A percentile compares a stretch with the other conserved stretches of the same genome.
Evolutionary conservation across 2,113 vertebrate species (phyloP).

Genomic region (Caranx ignobilis): DNA sequence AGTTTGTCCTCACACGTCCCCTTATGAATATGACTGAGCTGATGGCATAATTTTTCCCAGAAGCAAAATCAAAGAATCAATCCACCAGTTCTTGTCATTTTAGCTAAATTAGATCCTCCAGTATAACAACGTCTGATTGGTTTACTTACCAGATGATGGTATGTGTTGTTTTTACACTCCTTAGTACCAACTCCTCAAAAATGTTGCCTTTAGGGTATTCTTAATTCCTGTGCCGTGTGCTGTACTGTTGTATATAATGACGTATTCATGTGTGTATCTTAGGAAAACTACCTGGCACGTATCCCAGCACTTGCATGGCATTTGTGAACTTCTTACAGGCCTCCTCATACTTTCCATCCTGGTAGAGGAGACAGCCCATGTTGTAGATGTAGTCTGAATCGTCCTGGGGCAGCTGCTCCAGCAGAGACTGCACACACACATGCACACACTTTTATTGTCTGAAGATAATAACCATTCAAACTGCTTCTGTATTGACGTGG

Average conservation of each 20-base stretch:
- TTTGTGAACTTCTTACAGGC: constrained; percentile 90
- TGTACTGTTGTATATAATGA: background rate
- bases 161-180: no score
- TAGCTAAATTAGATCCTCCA: no score
- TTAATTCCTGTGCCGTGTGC: background rate
- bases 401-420: constrained; percentile 91
- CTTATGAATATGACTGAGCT: no score
- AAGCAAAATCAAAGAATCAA: no score
- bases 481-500: background rate
- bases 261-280: background rate
- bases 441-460: background rate
- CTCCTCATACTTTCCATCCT: constrained; percentile 92
- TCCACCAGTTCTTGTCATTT: no score
- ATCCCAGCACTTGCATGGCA: constrained; percentile 91
- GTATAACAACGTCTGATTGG: no score
- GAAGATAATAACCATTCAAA: constrained; percentile 18
- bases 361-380: constrained; percentile 93
- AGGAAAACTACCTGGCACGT: constrained; percentile 82
- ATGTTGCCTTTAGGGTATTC: background rate
- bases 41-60: no score
- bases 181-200: no score
- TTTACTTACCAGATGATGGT: no score
- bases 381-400: constrained; percentile 89
- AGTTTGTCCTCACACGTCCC: background rate
- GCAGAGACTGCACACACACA: constrained; percentile 81